Base-by-base conservation (phyloP, 1,140 invertebrate genomes). In the Zaprionus ornatus region DNA sequence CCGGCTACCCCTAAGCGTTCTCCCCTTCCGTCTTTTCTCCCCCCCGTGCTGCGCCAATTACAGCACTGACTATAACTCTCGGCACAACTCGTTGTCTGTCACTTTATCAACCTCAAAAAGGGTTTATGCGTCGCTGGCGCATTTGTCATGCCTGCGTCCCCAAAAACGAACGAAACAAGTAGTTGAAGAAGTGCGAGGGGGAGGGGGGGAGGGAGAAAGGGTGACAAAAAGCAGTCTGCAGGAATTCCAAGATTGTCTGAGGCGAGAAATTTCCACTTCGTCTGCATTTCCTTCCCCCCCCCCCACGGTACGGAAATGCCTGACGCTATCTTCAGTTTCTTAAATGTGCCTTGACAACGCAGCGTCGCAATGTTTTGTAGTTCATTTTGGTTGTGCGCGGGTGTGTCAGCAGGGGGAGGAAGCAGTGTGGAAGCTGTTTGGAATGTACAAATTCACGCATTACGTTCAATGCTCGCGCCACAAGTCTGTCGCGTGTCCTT, bases 21-120 rank as follows among this genome's bases (percentile, higher is more conserved):
- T 37, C 37, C n/a, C 15, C 1, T 32, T 29, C 0, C 37, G 6
- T 1, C 4, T 13, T 15, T 15, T 15, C 35, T 1, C 35, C 35
- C 4, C 35, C 3, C 35, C 3, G 12, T n/a, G 23, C 13, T 13
- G 29, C 35, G 15, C 66, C 73, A 75, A 75, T 65, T 71, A 71
- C 71, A 54, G 40, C 40, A 32, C 32, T 29, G 27, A 17, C 56
- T 32, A 15, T 54, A 35, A 48, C 57, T 48, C 27, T 56, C 23
- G 21, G 21, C 23, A 62, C 68, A 62, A 48, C 55, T 61, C 69
- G 73, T 87, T 87, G 83, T 80, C 83, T 83, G 84, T 87, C 84
- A 87, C 82, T 88, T 87, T 88, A 80, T 87, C 84, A 78, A 79
- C 61, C 54, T 60, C 68, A 67, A 63, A 87, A 80, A 80, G 84